Evolutionary conservation across 2,113 vertebrate species (phyloP).

Genomic region (Dicrurus megarhynchus): DNA sequence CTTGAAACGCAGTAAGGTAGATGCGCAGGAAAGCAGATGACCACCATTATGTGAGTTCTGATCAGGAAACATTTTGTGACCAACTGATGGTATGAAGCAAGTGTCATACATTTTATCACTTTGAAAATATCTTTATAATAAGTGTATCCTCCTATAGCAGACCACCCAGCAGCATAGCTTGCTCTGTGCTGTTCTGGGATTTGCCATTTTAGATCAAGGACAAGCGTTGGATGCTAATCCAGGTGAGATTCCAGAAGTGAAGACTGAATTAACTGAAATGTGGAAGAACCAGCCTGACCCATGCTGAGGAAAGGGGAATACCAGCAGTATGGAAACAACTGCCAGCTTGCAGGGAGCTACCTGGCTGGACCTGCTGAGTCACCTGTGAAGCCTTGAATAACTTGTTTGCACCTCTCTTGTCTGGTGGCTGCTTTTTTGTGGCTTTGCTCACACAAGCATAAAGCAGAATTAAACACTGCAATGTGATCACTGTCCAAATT

Average conservation of each 20-base stretch:
- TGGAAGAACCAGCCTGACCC: neutral
- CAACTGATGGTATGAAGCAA: neutral
- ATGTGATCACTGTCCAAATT: neutral
- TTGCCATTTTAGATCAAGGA: neutral
- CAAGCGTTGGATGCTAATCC: neutral
- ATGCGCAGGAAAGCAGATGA: neutral
- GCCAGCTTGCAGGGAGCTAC: neutral
- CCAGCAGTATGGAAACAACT: neutral
- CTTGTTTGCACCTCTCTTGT: neutral
- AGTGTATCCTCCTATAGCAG: neutral
- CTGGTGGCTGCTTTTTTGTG: neutral
- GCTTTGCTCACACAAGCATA: neutral
- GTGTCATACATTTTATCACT: neutral
- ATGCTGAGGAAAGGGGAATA: neutral
- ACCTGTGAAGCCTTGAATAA: neutral
- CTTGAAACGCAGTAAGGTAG: fast-evolving
- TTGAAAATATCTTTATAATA: neutral
- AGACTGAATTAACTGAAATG: neutral
- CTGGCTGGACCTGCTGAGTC: neutral
- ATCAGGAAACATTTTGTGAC: neutral
- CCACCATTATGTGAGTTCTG: neutral
- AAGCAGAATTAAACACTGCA: neutral
- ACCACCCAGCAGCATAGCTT: neutral
- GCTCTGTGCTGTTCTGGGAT: neutral
- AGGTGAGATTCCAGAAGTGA: neutral